Evolutionary conservation across 2,797 vertebrate species (phyloP), one percentile per base, ranked within the genome.

Genomic region (Perdix hodgsoniae): DNA sequence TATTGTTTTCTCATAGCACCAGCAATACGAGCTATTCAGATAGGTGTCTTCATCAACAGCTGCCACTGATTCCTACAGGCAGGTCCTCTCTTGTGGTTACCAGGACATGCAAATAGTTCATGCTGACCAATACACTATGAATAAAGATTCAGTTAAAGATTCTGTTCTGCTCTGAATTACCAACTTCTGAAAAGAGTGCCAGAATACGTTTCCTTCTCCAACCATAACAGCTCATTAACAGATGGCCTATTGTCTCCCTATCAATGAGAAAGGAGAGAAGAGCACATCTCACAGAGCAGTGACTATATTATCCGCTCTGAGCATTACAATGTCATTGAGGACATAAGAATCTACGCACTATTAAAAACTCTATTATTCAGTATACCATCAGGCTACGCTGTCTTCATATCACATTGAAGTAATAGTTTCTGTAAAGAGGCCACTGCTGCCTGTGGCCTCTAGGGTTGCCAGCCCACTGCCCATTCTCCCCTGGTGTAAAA

Each of bases 401-500:
- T 6, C 33, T 21, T 63, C 29, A 2, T 18, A 31, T 3, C 14
- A 22, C 4, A 18, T 17, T 59, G 10, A 56, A 83, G 60, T 10
- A 44, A 29, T 26, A 52, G 67, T 29, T 65, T 23, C 66, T 27
- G 66, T 23, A 49, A 52, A 86, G 60, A 64, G 60, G 42, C 37
- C 50, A 70, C 47, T 23, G 60, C 47, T 73, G 44, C 2, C 37
- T 67, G 22, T 3, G 27, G 27, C 11, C 67, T 33, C 54, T 57
- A 66, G 74, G 63, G 70, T 26, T 69, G 42, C 14, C 66, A 81
- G 78, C 50, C 71, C 15, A 7, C n/a, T 14, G 4, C 7, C 69
- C 65, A 18, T n/a, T 29, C 22, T 3, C 66, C 59, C 26, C 35
- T 0, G 0, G 26, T 60, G 5, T 1, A 22, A 61, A 14, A 61